phyloP scores from a whole-genome alignment of 1,140 invertebrate genomes.

The Bombus haemorrhoidalis region DNA sequence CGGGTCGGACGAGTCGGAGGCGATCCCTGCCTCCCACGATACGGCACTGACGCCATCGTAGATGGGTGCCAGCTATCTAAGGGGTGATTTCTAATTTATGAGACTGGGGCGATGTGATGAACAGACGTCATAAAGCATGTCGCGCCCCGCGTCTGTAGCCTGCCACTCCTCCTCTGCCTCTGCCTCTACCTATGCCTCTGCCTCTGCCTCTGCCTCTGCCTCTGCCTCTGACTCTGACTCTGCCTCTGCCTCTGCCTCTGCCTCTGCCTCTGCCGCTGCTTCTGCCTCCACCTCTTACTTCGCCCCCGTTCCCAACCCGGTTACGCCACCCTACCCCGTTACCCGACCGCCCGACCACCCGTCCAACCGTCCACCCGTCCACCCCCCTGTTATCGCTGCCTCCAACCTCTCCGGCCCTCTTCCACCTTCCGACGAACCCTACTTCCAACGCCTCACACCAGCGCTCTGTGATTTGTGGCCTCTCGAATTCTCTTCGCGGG shows the following conservation, averaged over 20 bases:
- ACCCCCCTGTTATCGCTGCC: constrained; percentile 70
- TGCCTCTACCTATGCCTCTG: constrained; percentile 34
- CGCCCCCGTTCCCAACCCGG: constrained; percentile 60
- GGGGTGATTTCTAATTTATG: constrained; percentile 83
- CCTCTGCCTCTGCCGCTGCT: constrained; percentile 38
- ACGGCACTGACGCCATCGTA: constrained; percentile 71
- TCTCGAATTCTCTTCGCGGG: constrained; percentile 73
- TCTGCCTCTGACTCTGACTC: constrained; percentile 41
- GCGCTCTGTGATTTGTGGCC: constrained; percentile 70
- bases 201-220: constrained; percentile 40
- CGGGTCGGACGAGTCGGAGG: constrained; percentile 64
- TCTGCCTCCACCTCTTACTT: constrained; percentile 46
- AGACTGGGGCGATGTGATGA: constrained; percentile 82
- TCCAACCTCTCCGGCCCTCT: constrained; percentile 51
- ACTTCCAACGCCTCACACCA: constrained; percentile 64
- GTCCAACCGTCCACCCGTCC: constrained; percentile 62
- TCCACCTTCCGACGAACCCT: constrained; percentile 64
- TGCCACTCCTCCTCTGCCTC: constrained; percentile 70
- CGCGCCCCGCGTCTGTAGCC: constrained; percentile 79
- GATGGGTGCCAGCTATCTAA: constrained; percentile 78
- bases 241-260: not conserved
- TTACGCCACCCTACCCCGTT: constrained; percentile 50
- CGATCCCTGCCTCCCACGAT: constrained; percentile 66
- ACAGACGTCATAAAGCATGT: constrained; percentile 83
- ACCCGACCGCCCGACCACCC: constrained; percentile 47